Evolutionary conservation across 2,113 vertebrate genomes (phyloP).

Genomic region (Oreochromis tanganicae): DNA sequence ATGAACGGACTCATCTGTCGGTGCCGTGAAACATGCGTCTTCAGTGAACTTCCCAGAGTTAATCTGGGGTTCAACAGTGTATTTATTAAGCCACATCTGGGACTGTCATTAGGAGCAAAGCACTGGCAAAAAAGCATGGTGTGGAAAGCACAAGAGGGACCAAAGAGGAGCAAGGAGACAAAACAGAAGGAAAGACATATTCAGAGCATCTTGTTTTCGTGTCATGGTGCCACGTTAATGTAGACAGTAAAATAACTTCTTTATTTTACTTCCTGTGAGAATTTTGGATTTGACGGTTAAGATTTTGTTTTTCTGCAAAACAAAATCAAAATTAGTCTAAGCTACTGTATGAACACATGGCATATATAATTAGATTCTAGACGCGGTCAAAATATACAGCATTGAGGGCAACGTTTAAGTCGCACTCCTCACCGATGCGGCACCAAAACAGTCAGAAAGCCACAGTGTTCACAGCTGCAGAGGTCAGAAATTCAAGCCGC

Average conservation of each 20-base stretch:
- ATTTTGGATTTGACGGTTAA: not conserved
- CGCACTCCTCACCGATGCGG: not conserved
- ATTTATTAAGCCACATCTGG: conserved; percentile 68
- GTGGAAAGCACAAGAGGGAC: not conserved
- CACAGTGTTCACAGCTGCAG: conserved; percentile 9
- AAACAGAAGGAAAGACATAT: conserved; percentile 2
- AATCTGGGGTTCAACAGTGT: conserved; percentile 44
- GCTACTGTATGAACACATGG: not conserved
- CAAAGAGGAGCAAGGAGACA: conserved; percentile 3
- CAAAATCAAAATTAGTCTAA: not conserved
- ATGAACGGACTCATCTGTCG: conserved; percentile 3
- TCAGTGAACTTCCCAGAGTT: conserved; percentile 39
- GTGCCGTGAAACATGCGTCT: conserved; percentile 42
- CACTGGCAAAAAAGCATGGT: conserved; percentile 1
- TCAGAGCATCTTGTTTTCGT: not conserved
- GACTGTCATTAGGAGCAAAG: conserved; percentile 30
- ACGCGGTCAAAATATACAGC: not conserved
- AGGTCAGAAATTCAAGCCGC: conserved; percentile 21
- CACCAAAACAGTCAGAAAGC: not conserved
- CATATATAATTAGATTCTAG: not conserved
- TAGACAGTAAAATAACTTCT: not conserved
- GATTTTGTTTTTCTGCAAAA: not conserved
- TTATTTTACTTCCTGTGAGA: not conserved
- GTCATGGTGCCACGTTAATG: not conserved
- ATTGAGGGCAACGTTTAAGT: not conserved